A percentile compares a stretch with the other conserved stretches of the same genome.
These are phyloP conservation scores for Caenorhabditis brenneri DNA, from an alignment of 1,140 invertebrate species.

Conservation along the genomic window DNA sequence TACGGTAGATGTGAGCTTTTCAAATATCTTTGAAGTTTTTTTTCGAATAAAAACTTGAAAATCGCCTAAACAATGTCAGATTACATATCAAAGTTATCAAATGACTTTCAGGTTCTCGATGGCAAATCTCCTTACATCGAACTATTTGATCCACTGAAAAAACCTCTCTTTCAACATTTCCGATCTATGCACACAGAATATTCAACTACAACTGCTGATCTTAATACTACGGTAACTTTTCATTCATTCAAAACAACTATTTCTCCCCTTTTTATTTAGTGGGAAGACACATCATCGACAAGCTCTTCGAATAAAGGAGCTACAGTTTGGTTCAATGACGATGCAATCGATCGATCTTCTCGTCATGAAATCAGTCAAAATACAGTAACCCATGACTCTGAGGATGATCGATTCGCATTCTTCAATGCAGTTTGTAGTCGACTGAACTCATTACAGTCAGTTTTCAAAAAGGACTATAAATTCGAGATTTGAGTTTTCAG, in stretches of 20 bases:
- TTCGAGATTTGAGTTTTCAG: not conserved
- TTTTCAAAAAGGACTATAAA: not conserved
- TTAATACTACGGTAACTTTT: not conserved
- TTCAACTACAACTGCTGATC: not conserved
- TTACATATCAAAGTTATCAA: too few relatives aligned
- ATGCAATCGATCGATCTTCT: conserved; percentile 4
- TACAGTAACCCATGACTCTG: conserved; percentile 12
- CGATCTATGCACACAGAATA: not conserved
- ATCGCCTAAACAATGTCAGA: too few relatives aligned
- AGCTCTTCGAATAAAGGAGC: conserved; percentile 12
- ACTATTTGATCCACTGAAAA: conserved; percentile 1
- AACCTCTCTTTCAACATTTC: conserved; percentile 11
- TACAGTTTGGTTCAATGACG: not conserved
- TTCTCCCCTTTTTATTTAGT: too few relatives aligned
- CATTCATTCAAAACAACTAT: too few relatives aligned
- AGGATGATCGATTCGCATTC: conserved; percentile 1
- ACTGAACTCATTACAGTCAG: not conserved
- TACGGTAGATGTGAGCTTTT: not conserved
- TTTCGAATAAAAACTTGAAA: not conserved
- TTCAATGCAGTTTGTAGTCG: conserved; percentile 25
- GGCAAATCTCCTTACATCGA: not conserved
- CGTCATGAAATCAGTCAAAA: not conserved
- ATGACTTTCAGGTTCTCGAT: not conserved
- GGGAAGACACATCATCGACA: not conserved
- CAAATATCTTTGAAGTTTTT: not conserved